Evolutionary conservation across 92 coral and sea anemone species (phyloP).

Genomic region (Zoanthus gigantus): DNA sequence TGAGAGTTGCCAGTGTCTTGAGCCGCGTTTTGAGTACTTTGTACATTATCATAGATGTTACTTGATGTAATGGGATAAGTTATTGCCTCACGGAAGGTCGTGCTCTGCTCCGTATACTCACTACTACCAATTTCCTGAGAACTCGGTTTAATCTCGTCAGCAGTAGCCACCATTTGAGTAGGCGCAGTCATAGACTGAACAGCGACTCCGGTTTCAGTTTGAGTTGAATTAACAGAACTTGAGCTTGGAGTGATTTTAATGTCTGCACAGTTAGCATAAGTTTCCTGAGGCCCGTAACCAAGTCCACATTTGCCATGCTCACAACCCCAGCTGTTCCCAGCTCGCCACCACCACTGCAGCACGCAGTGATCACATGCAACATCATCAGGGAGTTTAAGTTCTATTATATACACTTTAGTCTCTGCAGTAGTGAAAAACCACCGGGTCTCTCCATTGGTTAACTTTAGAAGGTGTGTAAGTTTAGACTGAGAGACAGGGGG

Average conservation of each 20-base stretch:
- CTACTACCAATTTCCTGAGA: not conserved
- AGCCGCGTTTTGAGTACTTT: not conserved
- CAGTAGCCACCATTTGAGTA: not conserved
- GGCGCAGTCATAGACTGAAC: not conserved
- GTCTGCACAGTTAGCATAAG: conserved; percentile 48
- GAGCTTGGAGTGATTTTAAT: conserved; percentile 1
- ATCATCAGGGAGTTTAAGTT: conserved; percentile 36
- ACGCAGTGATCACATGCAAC: conserved; percentile 12
- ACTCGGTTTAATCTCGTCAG: not conserved
- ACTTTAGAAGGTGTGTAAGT: not conserved
- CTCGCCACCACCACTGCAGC: conserved; percentile 49
- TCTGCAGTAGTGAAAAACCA: conserved; percentile 11
- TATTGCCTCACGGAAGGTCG: not conserved
- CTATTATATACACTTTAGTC: not conserved
- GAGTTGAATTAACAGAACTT: not conserved
- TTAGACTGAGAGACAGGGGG: not conserved
- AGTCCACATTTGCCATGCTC: not conserved
- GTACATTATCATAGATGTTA: not conserved
- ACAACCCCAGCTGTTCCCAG: conserved; percentile 46
- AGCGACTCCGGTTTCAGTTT: not conserved
- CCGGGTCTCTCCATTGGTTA: not conserved
- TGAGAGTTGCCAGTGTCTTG: too few species aligned
- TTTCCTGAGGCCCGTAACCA: conserved; percentile 22
- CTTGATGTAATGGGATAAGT: not conserved
- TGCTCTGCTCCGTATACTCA: not conserved